Evolutionary conservation across 92 coral and sea anemone genomes (phyloP).

Genomic region (Umimayanthus kanabou): DNA sequence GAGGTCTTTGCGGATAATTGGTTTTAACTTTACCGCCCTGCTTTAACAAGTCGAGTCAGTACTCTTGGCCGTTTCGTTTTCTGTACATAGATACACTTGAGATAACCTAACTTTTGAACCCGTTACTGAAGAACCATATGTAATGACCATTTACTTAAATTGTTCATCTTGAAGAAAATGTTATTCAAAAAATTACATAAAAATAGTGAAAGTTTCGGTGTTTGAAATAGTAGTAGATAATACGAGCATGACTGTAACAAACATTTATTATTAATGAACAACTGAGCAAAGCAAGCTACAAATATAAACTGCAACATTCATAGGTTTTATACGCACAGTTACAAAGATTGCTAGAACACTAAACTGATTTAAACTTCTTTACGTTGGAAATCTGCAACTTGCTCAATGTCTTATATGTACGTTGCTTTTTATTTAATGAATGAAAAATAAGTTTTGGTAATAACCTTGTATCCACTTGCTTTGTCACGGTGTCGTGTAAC

Average conservation of each 20-base stretch:
- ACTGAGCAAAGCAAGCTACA: too few species aligned
- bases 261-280: too few species aligned
- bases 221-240: not conserved
- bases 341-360: too few species aligned
- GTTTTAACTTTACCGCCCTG: too few species aligned
- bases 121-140: not conserved
- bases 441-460: not conserved
- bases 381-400: not conserved
- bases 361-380: not conserved
- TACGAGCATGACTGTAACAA: not conserved
- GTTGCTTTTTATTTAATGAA: too few species aligned
- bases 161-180: too few species aligned
- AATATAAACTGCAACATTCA: not conserved
- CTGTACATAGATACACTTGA: not conserved
- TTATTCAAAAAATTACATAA: not conserved
- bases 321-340: not conserved
- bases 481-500: not conserved
- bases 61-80: not conserved
- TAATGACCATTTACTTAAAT: too few species aligned
- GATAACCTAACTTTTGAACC: not conserved
- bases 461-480: not conserved
- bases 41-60: not conserved
- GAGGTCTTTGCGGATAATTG: not conserved
- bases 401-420: not conserved
- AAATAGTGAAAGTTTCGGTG: not conserved